phyloP scores from a whole-genome alignment of 2,888 invertebrate species.

The Ectemnius lituratus region DNA sequence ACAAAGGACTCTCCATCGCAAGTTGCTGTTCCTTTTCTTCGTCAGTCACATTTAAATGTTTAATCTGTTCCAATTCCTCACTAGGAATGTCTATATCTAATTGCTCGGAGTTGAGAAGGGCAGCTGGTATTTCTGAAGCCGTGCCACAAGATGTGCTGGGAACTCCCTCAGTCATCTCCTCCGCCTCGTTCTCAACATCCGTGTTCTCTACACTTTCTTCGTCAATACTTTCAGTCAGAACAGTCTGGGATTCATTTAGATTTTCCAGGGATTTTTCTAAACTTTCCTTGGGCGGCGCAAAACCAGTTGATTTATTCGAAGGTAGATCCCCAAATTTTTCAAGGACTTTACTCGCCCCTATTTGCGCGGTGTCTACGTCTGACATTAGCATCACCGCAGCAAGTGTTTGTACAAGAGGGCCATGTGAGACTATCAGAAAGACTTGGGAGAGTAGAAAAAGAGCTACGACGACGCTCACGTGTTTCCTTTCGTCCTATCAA shows the following conservation, averaged over 20 bases:
- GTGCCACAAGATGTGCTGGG: constrained; percentile 53
- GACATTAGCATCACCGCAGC: constrained; percentile 95
- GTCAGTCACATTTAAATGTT: constrained; percentile 90
- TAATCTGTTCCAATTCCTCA: constrained; percentile 64
- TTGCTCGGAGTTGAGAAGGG: constrained; percentile 35
- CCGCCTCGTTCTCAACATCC: constrained; percentile 21
- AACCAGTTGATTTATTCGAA: constrained; percentile 80
- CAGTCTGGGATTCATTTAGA: constrained; percentile 60
- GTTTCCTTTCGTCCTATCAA: constrained; percentile 71
- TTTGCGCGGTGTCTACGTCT: constrained; percentile 85
- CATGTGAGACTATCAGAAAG: constrained; percentile 94
- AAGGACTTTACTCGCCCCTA: constrained; percentile 84
- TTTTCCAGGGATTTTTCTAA: constrained; percentile 87
- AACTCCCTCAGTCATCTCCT: constrained; percentile 39
- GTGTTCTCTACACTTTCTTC: constrained; percentile 29
- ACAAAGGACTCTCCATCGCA: constrained; percentile 71
- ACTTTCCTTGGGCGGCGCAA: constrained; percentile 86
- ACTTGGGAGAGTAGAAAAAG: constrained; percentile 96
- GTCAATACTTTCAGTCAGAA: constrained; percentile 44
- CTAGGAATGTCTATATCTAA: constrained; percentile 32
- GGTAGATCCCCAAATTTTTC: constrained; percentile 81
- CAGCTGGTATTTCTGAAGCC: constrained; percentile 24
- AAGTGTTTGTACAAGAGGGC: constrained; percentile 92
- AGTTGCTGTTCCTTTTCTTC: constrained; percentile 90
- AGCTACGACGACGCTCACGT: constrained; percentile 90